Percentiles rank a stretch among this genome's conserved stretches.
Conservation (phyloP, 2,888 invertebrate genomes). For the Malthinus seriepunctatus region DNA sequence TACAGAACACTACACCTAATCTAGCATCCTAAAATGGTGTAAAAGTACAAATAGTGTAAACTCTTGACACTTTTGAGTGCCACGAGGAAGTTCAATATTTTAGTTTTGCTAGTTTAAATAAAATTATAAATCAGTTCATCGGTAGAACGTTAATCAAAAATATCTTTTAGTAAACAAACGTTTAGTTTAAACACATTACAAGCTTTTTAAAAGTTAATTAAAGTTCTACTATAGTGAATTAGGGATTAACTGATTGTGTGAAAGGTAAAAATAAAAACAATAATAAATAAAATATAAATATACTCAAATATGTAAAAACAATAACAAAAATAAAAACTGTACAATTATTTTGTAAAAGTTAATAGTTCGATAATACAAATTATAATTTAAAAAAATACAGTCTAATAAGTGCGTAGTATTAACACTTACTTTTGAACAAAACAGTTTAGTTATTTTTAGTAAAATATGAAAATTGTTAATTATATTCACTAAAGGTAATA, state of each 20-base stretch:
- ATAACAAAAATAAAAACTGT: constrained; percentile 4
- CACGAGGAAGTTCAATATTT: too few relatives aligned
- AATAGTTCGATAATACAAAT: too few relatives aligned
- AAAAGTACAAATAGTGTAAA: constrained; percentile 18
- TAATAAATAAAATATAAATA: constrained; percentile 1
- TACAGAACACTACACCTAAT: constrained; percentile 44
- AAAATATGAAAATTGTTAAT: too few relatives aligned
- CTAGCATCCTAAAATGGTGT: constrained; percentile 18
- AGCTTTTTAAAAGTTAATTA: too few relatives aligned
- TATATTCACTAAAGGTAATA: too few relatives aligned
- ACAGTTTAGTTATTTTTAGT: too few relatives aligned
- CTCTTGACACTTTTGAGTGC: background rate
- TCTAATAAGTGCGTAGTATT: constrained; percentile 1
- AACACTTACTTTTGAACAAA: background rate
- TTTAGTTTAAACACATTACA: too few relatives aligned
- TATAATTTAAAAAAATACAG: constrained; percentile 3
- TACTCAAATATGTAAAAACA: constrained; percentile 3
- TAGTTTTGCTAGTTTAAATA: background rate
- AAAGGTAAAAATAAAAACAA: background rate
- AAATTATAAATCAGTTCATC: background rate
- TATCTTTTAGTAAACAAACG: too few relatives aligned
- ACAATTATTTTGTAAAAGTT: background rate
- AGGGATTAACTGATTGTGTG: too few relatives aligned
- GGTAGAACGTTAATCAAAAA: background rate
- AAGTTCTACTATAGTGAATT: too few relatives aligned